Evolutionary conservation across 1,140 invertebrate species (phyloP).

Genomic region (Apis dorsata): DNA sequence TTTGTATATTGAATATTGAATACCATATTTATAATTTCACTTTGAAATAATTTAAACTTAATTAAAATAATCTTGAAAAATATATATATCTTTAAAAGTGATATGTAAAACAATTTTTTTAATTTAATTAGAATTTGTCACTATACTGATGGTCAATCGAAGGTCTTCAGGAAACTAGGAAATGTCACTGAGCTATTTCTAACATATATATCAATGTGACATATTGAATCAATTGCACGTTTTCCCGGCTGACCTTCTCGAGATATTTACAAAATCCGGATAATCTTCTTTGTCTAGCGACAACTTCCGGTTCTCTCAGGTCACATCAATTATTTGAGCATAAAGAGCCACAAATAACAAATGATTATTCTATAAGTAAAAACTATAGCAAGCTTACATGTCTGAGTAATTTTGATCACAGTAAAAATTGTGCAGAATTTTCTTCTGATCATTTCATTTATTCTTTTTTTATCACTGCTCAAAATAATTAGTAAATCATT

Average conservation of each 20-base stretch:
- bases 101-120: neutral
- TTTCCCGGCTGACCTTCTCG: conserved; percentile 39
- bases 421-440: conserved; percentile 18
- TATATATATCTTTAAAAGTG: neutral
- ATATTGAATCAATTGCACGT: conserved; percentile 31
- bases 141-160: neutral
- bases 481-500: neutral
- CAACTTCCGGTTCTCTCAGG: conserved; percentile 9
- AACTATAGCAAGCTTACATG: conserved; percentile 7
- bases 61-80: neutral
- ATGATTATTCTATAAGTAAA: neutral
- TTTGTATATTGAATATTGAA: neutral
- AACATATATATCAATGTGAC: neutral
- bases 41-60: too few species aligned
- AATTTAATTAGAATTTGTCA: neutral
- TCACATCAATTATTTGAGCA: conserved; percentile 27
- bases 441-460: neutral
- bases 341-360: neutral
- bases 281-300: neutral
- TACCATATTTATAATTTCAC: neutral
- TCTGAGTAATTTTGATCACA: conserved; percentile 33
- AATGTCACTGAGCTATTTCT: conserved; percentile 17
- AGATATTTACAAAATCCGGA: conserved; percentile 4
- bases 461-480: neutral
- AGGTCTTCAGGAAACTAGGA: conserved; percentile 24